These are phyloP conservation scores for Caenorhabditis sp. DNA, from an alignment of 2,888 invertebrate genomes.

Conservation along the genomic window DNA sequence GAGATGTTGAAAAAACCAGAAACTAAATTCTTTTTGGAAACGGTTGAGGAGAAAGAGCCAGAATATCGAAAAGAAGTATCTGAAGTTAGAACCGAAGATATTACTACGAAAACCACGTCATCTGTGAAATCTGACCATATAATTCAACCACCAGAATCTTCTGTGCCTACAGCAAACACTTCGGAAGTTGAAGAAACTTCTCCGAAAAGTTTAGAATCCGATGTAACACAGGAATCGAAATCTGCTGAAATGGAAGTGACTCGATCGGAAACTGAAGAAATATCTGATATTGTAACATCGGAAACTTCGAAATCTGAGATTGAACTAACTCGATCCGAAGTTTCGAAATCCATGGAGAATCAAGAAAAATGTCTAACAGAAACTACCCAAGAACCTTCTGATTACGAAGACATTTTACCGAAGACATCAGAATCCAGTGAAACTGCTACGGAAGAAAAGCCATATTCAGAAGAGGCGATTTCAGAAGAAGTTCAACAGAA, in stretches of 20 bases:
- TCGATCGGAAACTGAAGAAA: too few relatives aligned
- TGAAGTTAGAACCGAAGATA: background rate
- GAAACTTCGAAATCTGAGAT: too few relatives aligned
- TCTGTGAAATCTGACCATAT: background rate
- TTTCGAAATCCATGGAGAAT: too few relatives aligned
- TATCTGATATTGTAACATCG: too few relatives aligned
- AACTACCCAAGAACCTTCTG: too few relatives aligned
- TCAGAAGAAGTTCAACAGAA: background rate
- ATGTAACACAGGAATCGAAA: background rate
- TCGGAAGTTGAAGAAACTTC: too few relatives aligned
- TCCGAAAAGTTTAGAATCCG: background rate
- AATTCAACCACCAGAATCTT: too few relatives aligned
- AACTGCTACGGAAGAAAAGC: background rate
- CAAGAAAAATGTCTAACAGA: too few relatives aligned
- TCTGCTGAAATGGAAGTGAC: background rate
- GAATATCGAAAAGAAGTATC: background rate
- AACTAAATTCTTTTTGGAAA: constrained; percentile 24
- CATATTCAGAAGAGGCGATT: background rate
- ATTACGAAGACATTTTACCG: too few relatives aligned
- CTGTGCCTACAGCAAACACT: too few relatives aligned
- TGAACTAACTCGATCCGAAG: too few relatives aligned
- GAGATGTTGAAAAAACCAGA: constrained; percentile 23
- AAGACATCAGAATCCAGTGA: background rate
- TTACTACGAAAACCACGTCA: background rate
- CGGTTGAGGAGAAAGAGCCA: background rate